These are phyloP conservation scores for Stegostoma tigrinum DNA, from an alignment of 2,113 vertebrate genomes.

Conservation along the genomic window DNA sequence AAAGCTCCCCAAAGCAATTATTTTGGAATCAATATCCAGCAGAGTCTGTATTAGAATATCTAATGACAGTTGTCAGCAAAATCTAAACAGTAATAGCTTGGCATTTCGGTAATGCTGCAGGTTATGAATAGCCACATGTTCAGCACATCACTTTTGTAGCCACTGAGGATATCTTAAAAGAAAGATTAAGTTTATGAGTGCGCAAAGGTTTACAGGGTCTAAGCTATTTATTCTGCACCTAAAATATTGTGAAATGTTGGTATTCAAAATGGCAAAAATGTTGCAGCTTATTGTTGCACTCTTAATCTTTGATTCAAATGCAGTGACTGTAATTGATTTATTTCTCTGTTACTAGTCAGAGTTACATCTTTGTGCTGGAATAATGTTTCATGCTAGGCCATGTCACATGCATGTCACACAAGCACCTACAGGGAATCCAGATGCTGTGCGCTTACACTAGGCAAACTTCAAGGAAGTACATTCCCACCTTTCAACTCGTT, in stretches of 20 bases:
- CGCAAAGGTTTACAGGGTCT: background rate
- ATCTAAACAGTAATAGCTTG: background rate
- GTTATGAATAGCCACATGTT: slow-evolving; percentile 7
- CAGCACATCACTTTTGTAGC: background rate
- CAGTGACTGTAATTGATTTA: background rate
- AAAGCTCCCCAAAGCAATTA: background rate
- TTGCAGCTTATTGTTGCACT: background rate
- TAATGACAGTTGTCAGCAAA: background rate
- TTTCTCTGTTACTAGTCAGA: background rate
- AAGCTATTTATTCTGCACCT: background rate
- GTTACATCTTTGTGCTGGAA: background rate
- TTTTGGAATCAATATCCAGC: slow-evolving; percentile 9
- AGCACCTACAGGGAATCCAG: background rate
- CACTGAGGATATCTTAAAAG: background rate
- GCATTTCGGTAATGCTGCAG: slow-evolving; percentile 19
- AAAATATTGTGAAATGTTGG: background rate
- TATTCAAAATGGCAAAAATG: background rate
- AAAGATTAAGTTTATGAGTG: background rate
- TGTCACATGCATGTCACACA: background rate
- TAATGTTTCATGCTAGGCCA: background rate
- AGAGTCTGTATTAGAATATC: background rate
- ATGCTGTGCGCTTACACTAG: background rate
- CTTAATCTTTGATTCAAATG: background rate
- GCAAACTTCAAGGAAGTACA: background rate
- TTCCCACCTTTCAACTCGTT: background rate